Evolutionary conservation across 1,140 invertebrate species (phyloP).

Genomic region (Lysiphlebus fabarum): DNA sequence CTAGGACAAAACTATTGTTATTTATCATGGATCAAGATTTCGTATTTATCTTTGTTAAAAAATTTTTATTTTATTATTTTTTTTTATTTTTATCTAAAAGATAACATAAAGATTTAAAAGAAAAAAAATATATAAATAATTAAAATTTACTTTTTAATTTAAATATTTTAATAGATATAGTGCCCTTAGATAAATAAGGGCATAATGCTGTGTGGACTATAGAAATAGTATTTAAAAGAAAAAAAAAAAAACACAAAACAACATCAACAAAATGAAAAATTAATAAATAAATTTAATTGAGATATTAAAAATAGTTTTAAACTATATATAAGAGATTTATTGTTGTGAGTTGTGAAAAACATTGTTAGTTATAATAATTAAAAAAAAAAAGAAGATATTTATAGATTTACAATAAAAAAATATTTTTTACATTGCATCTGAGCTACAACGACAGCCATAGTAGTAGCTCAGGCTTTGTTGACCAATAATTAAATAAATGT

Average conservation of each 20-base stretch:
- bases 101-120: background rate
- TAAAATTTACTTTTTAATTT: background rate
- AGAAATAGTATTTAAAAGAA: background rate
- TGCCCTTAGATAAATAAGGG: background rate
- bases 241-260: no score
- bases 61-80: background rate
- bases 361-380: no score
- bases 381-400: no score
- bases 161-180: background rate
- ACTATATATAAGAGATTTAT: no score
- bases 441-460: no score
- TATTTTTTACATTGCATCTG: no score
- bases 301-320: no score
- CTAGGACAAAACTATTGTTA: conserved; percentile 49
- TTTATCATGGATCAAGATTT: conserved; percentile 47
- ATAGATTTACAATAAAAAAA: background rate
- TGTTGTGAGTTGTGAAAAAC: no score
- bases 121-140: no score
- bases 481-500: background rate
- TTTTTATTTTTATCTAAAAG: background rate
- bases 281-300: no score
- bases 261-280: no score
- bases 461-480: background rate
- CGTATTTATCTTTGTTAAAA: conserved; percentile 49
- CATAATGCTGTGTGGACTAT: background rate